Conservation (phyloP, 2,888 invertebrate species). For the Caenorhabditis wallacei region DNA sequence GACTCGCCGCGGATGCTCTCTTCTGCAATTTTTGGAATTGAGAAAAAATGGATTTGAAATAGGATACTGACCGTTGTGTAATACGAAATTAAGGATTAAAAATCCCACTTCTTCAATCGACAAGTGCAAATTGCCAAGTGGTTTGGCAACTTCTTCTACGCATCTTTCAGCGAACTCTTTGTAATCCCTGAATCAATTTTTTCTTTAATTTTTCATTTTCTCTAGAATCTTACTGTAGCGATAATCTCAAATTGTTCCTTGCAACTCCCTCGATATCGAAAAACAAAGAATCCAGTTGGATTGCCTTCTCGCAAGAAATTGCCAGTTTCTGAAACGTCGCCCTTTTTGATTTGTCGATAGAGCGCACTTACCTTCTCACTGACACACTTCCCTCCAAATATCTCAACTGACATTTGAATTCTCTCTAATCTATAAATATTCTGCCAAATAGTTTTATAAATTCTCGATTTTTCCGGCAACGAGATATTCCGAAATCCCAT, state of each 20-base stretch:
- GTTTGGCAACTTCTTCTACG: constrained; percentile 55
- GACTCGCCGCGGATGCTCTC: constrained; percentile 39
- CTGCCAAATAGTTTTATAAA: constrained; percentile 49
- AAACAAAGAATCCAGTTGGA: constrained; percentile 52
- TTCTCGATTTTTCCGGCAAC: constrained; percentile 23
- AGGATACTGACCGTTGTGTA: constrained; percentile 51
- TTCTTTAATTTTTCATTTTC: background rate
- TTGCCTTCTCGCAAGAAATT: constrained; percentile 48
- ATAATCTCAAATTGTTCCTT: constrained; percentile 15
- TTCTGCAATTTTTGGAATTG: constrained; percentile 36
- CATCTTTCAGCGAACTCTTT: constrained; percentile 54
- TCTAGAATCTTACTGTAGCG: constrained; percentile 51
- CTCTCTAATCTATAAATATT: constrained; percentile 55
- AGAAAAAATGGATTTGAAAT: too few species aligned
- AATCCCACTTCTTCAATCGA: constrained; percentile 51
- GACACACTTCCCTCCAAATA: constrained; percentile 46
- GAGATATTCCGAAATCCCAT: constrained; percentile 46
- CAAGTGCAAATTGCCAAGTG: constrained; percentile 34
- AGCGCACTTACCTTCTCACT: constrained; percentile 46
- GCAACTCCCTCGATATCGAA: constrained; percentile 60
- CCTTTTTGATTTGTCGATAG: background rate
- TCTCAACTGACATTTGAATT: constrained; percentile 58
- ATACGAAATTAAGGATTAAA: constrained; percentile 37
- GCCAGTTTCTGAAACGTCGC: constrained; percentile 42
- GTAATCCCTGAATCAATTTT: constrained; percentile 45